phyloP scores from a whole-genome alignment of 1,140 invertebrate species.

The Cyclargus thomasi region DNA sequence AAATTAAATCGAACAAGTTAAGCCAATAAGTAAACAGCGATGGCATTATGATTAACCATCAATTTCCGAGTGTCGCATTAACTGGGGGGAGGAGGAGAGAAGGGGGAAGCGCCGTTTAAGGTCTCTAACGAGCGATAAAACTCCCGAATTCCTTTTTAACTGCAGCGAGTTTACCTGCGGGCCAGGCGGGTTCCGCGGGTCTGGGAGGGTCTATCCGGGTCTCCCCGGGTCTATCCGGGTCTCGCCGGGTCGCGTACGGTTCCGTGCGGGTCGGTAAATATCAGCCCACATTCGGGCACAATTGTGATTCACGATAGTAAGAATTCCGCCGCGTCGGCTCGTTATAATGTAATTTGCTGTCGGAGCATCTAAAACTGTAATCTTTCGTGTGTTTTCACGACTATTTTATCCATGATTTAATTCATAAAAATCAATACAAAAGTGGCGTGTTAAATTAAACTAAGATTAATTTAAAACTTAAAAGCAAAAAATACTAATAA shows the following conservation, averaged over 20 bases:
- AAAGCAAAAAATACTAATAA: too few relatives aligned
- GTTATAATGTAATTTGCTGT: constrained; percentile 25
- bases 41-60: constrained; percentile 29
- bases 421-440: too few relatives aligned
- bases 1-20: constrained; percentile 11
- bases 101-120: constrained; percentile 43
- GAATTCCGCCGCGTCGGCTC: constrained; percentile 34
- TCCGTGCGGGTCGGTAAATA: constrained; percentile 58
- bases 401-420: too few relatives aligned
- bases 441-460: too few relatives aligned
- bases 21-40: constrained; percentile 17
- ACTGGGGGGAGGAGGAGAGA: constrained; percentile 15
- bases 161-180: constrained; percentile 60
- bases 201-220: constrained; percentile 32
- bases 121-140: constrained; percentile 69
- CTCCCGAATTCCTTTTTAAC: constrained; percentile 64
- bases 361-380: too few relatives aligned
- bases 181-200: constrained; percentile 16
- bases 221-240: constrained; percentile 51
- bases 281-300: constrained; percentile 53
- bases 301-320: constrained; percentile 56
- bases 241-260: background rate
- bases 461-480: too few relatives aligned
- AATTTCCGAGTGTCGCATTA: constrained; percentile 20
- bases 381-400: too few relatives aligned